Evolutionary conservation across 2,797 vertebrate genomes (phyloP), one percentile per base, ranked within the genome.

Genomic region (Dipus sagitta): DNA sequence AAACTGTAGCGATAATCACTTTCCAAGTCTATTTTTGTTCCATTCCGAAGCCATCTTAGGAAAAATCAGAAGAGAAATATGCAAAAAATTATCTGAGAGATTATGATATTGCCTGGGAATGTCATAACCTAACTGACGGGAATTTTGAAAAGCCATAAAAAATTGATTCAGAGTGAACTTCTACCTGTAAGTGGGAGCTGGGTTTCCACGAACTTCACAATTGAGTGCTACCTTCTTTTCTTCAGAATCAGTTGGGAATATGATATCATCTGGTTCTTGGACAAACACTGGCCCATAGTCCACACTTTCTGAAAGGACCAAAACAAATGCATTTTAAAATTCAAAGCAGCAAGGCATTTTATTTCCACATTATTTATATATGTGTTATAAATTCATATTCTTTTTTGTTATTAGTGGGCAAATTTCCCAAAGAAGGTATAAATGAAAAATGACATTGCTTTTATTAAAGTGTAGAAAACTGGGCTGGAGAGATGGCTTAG

Each of bases 231-330:
- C 98, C 98, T 99, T 99, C 98, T 99, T 99, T 97, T 99, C 99
- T 62, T 99, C 98, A 9, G 99, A 99, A 96, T 99, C 99, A 95
- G 99, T 97, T 13, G 99, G 98, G 88, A 99, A 99, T 97, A 99
- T 98, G 81, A 98, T 96, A 81, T 99, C 98, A 12, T 99, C 99
- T 34, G 99, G 99, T 96, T 99, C 99, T 96, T 99, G 99, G 80
- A 99, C 94, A 95, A 99, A 99, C 93, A 99, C 98, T 0, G 99
- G 99, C 58, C 99, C 99, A 82, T 99, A 99, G 97, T 99, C 98
- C 91, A 99, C 98, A 92, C 93, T 99, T 97, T 99, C 99, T 99
- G 96, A 84, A 95, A 93, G 95, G 88, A 96, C 4, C 95, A 60
- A 96, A 95, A 95, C 28, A n/a, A 17, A 2, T 47, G 10, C 0